These are phyloP conservation scores for Helarctos malayanus DNA, from an alignment of 2,797 vertebrate genomes.

Conservation along the genomic window DNA sequence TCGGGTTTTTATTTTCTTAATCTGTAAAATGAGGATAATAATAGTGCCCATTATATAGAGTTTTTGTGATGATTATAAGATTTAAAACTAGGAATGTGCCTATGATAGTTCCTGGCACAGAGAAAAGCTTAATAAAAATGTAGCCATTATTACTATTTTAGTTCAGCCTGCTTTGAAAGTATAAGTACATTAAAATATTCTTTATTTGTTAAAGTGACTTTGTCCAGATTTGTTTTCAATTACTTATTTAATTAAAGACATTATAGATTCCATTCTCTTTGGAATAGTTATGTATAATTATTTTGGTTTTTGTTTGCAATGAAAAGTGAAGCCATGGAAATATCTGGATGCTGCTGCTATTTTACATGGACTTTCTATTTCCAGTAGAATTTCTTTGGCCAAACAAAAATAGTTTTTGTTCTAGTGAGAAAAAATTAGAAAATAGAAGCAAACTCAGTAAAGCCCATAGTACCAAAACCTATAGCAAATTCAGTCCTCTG, in stretches of 20 bases:
- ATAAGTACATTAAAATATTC: conserved; percentile 10
- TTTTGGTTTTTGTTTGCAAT: conserved; percentile 37
- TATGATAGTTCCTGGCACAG: background rate
- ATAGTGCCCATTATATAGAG: background rate
- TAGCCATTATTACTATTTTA: conserved; percentile 16
- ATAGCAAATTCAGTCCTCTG: background rate
- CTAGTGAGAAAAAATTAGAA: conserved; percentile 39
- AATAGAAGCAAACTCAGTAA: conserved; percentile 31
- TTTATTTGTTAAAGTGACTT: conserved; percentile 49
- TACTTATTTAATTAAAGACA: conserved; percentile 56
- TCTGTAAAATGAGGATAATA: background rate
- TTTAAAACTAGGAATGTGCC: conserved; percentile 37
- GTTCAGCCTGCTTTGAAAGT: conserved; percentile 33
- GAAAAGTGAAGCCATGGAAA: background rate
- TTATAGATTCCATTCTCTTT: conserved; percentile 25
- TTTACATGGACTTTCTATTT: background rate
- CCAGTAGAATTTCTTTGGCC: background rate
- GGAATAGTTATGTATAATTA: background rate
- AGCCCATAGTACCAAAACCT: background rate
- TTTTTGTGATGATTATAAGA: conserved; percentile 20
- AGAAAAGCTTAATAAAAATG: conserved; percentile 24
- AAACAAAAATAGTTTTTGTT: conserved; percentile 61
- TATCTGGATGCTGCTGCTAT: background rate
- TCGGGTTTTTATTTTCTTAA: background rate
- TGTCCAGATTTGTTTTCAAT: conserved; percentile 34